A percentile compares a stretch with the other conserved stretches of the same genome.
phyloP scores from a whole-genome alignment of 1,140 invertebrate genomes.

The Eumeta japonica region DNA sequence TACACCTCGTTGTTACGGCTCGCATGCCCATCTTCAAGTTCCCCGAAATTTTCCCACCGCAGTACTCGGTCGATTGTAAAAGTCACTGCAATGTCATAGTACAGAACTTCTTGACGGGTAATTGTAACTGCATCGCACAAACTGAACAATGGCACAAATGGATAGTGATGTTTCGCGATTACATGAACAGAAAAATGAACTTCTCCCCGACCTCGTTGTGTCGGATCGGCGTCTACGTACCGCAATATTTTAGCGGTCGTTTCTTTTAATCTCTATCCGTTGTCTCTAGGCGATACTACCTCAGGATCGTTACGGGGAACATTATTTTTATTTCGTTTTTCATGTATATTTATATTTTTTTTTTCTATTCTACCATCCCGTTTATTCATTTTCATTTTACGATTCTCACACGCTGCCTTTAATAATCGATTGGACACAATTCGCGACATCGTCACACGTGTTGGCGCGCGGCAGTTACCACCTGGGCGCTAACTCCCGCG shows the following conservation, averaged over 20 bases:
- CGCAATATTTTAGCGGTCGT: constrained; percentile 27
- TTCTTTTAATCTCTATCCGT: neutral
- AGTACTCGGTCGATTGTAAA: too few species aligned
- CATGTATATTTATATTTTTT: neutral
- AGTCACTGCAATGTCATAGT: constrained; percentile 17
- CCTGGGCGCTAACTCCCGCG: constrained; percentile 37
- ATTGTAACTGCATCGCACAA: neutral
- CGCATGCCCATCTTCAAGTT: constrained; percentile 16
- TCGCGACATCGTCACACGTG: constrained; percentile 12
- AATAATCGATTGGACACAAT: constrained; percentile 29
- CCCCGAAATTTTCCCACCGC: constrained; percentile 25
- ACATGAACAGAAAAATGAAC: constrained; percentile 48
- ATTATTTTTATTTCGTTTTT: neutral
- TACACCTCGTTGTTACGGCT: constrained; percentile 13
- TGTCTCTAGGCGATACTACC: neutral
- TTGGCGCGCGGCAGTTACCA: constrained; percentile 47
- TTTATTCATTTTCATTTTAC: constrained; percentile 41
- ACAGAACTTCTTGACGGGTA: constrained; percentile 9
- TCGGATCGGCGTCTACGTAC: constrained; percentile 33
- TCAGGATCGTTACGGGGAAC: neutral
- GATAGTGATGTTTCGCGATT: constrained; percentile 35
- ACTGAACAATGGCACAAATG: constrained; percentile 16
- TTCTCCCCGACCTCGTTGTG: constrained; percentile 47
- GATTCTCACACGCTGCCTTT: constrained; percentile 54
- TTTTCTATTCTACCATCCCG: neutral